Conservation (phyloP, 2,797 vertebrate species). For the Tragopan temminckii region DNA sequence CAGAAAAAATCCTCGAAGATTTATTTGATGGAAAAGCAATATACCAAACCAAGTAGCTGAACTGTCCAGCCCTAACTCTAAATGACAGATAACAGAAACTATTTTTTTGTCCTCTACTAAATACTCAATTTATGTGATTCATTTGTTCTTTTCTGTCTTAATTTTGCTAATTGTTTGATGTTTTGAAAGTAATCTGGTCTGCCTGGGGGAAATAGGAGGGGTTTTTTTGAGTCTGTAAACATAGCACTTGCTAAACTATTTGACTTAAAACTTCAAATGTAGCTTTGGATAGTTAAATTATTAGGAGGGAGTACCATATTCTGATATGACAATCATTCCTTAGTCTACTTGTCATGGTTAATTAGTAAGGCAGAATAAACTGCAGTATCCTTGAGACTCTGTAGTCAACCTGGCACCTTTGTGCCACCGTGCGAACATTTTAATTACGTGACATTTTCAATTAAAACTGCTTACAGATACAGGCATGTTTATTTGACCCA, state of each 20-base stretch:
- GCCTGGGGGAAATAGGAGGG: background rate
- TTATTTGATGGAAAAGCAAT: slow-evolving; percentile 7
- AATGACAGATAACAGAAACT: background rate
- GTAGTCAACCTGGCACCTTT: background rate
- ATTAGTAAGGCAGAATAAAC: slow-evolving; percentile 1
- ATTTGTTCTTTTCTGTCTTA: background rate
- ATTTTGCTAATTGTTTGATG: background rate
- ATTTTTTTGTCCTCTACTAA: background rate
- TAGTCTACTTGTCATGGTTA: background rate
- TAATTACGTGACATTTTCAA: background rate
- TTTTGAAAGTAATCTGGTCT: background rate
- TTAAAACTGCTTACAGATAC: background rate
- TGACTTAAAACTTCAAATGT: background rate
- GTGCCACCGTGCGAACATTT: background rate
- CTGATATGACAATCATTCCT: background rate
- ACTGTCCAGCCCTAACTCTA: background rate
- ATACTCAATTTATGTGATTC: background rate
- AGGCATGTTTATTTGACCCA: background rate
- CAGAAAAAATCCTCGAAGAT: background rate
- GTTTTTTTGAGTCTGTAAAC: background rate
- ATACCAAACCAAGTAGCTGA: background rate
- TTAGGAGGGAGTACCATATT: background rate
- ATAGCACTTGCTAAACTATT: background rate
- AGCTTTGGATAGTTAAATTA: background rate
- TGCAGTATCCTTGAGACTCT: background rate